These are phyloP conservation scores for Ypsolopha sequella DNA, from an alignment of 2,888 invertebrate species.

Conservation along the genomic window DNA sequence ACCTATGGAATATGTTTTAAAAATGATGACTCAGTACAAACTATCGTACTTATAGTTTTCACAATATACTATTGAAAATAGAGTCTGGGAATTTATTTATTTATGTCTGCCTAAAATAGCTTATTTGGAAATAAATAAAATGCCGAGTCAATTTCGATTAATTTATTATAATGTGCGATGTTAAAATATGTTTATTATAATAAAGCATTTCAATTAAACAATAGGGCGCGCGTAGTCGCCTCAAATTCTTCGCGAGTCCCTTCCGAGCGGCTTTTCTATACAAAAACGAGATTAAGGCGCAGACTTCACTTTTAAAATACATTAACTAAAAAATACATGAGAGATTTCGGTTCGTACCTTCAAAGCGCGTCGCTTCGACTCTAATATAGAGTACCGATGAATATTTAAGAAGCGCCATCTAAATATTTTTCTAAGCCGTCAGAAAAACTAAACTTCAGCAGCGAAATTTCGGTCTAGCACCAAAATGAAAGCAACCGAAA, in stretches of 20 bases:
- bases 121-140: conserved; percentile 2
- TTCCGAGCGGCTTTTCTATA: conserved; percentile 37
- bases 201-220: conserved; percentile 59
- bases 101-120: background rate
- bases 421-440: conserved; percentile 13
- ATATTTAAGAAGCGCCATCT: conserved; percentile 52
- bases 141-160: conserved; percentile 52
- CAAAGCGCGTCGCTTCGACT: conserved; percentile 32
- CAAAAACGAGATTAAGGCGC: conserved; percentile 36
- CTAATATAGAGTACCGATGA: conserved; percentile 60
- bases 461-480: background rate
- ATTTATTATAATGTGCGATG: conserved; percentile 71
- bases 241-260: conserved; percentile 26
- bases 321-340: conserved; percentile 28
- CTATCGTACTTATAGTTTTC: too few species aligned
- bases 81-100: background rate
- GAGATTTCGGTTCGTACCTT: conserved; percentile 49
- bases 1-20: too few species aligned
- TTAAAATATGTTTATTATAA: conserved; percentile 67
- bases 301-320: conserved; percentile 30
- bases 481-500: conserved; percentile 1
- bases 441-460: background rate
- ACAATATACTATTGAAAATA: too few species aligned
- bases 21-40: too few species aligned
- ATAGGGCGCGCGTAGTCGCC: conserved; percentile 28